Conservation (phyloP, 2,888 invertebrate genomes). For the Tenthredo distinguenda region DNA sequence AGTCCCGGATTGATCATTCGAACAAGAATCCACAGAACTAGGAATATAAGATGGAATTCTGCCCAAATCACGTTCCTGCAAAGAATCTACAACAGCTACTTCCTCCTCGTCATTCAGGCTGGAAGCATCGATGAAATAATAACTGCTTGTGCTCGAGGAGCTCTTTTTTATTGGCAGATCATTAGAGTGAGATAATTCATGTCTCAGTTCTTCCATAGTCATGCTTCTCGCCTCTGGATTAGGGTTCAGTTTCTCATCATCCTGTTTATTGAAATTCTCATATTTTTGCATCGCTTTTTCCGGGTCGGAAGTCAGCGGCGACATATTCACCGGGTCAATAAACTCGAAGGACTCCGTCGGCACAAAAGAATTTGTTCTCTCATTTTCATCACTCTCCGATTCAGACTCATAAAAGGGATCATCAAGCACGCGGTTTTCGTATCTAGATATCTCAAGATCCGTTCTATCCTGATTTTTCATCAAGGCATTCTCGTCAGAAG, state of each 20-base stretch:
- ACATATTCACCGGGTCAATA: constrained; percentile 61
- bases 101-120: constrained; percentile 87
- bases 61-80: constrained; percentile 52
- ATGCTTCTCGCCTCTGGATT: constrained; percentile 58
- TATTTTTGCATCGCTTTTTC: constrained; percentile 54
- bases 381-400: constrained; percentile 65
- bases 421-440: constrained; percentile 70
- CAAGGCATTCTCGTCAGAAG: constrained; percentile 62
- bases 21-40: constrained; percentile 58
- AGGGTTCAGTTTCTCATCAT: constrained; percentile 35
- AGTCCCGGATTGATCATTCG: constrained; percentile 66
- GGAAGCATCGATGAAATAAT: constrained; percentile 90
- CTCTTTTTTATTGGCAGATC: constrained; percentile 61
- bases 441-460: constrained; percentile 68
- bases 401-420: constrained; percentile 74
- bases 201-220: constrained; percentile 56
- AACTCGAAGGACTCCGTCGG: constrained; percentile 70
- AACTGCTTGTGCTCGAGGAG: constrained; percentile 77
- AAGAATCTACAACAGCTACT: constrained; percentile 62
- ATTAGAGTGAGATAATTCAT: constrained; percentile 58
- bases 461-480: constrained; percentile 58
- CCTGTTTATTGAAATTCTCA: constrained; percentile 54
- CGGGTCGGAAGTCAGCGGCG: constrained; percentile 50
- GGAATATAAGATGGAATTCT: constrained; percentile 58
- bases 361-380: constrained; percentile 63